These are phyloP conservation scores for Uropsilus gracilis DNA, from an alignment of 2,113 vertebrate species.

Conservation along the genomic window DNA sequence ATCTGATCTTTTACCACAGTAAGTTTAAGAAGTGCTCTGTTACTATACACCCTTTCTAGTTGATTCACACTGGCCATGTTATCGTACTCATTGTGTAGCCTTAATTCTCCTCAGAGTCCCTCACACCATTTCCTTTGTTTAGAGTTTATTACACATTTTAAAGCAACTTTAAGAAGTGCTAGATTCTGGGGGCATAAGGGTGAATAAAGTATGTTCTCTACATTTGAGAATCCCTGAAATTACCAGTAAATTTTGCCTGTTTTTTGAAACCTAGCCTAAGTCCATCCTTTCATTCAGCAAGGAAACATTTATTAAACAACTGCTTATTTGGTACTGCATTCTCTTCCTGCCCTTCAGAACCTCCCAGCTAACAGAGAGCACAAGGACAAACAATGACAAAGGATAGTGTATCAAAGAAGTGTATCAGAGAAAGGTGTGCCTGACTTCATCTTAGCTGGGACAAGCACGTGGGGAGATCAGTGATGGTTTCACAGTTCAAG, in stretches of 20 bases:
- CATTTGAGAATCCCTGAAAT: not conserved
- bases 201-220: not conserved
- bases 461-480: not conserved
- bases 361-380: too few species aligned
- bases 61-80: not conserved
- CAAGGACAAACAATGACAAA: too few species aligned
- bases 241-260: not conserved
- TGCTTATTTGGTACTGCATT: not conserved
- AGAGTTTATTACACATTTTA: not conserved
- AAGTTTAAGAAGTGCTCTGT: not conserved
- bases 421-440: not conserved
- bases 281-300: not conserved
- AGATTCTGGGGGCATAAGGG: not conserved
- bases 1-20: not conserved
- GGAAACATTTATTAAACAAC: not conserved
- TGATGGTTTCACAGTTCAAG: not conserved
- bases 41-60: not conserved
- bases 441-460: not conserved
- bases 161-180: not conserved
- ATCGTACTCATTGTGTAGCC: not conserved
- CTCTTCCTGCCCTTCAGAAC: not conserved
- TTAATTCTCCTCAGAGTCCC: not conserved
- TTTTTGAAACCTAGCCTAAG: slow-evolving; percentile 1
- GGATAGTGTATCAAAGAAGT: not conserved
- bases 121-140: not conserved